These are phyloP conservation scores for Anodontia alba DNA, from an alignment of 2,888 invertebrate genomes.

Conservation along the genomic window DNA sequence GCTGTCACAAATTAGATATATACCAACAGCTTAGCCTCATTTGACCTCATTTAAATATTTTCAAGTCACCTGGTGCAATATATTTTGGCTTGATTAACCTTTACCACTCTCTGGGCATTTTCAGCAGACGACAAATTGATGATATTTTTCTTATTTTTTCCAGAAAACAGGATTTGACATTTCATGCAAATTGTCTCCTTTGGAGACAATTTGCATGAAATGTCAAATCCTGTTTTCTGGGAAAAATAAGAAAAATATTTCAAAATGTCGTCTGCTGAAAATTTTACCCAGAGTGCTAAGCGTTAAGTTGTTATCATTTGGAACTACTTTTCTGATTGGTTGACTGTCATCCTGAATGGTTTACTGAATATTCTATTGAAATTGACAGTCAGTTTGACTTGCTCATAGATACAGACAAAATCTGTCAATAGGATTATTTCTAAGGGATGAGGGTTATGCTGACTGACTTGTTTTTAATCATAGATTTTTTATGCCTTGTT, in stretches of 20 bases:
- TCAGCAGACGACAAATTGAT: too few relatives aligned
- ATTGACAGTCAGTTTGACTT: background rate
- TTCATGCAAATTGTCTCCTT: too few relatives aligned
- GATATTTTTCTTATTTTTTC: too few relatives aligned
- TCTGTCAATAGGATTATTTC: constrained; percentile 9
- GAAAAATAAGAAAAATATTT: too few relatives aligned
- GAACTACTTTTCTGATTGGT: background rate
- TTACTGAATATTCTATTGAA: constrained; percentile 15
- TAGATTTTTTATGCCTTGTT: background rate
- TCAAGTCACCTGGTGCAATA: background rate
- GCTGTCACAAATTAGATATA: background rate
- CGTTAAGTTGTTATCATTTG: background rate
- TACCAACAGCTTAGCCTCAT: constrained; percentile 11
- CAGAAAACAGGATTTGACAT: too few relatives aligned
- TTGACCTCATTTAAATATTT: constrained; percentile 5
- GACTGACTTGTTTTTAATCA: background rate
- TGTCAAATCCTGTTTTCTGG: too few relatives aligned
- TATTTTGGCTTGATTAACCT: background rate
- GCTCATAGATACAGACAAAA: background rate
- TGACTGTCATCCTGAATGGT: background rate
- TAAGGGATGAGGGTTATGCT: background rate
- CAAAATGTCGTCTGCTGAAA: too few relatives aligned
- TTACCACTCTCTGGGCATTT: too few relatives aligned
- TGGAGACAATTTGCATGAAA: too few relatives aligned
- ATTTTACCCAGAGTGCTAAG: too few relatives aligned